These are phyloP conservation scores for Drosophila koepferae DNA, from an alignment of 2,888 invertebrate genomes.

Conservation along the genomic window DNA sequence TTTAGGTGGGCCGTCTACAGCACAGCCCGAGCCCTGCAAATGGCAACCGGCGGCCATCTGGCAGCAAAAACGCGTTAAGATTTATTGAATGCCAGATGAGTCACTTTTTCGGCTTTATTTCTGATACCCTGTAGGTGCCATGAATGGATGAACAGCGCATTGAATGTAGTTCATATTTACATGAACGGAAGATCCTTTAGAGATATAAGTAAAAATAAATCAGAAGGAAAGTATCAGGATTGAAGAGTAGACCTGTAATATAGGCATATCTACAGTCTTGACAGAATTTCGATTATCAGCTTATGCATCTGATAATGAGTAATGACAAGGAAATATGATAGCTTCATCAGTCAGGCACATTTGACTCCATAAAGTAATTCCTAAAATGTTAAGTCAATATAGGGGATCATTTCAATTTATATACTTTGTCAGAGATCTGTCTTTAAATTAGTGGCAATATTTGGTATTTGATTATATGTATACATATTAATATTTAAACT, in stretches of 20 bases:
- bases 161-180: background rate
- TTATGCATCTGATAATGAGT: background rate
- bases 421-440: too few relatives aligned
- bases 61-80: slow-evolving; percentile 62
- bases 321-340: background rate
- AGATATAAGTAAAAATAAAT: background rate
- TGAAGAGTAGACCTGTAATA: too few relatives aligned
- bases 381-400: background rate
- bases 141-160: slow-evolving; percentile 1
- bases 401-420: background rate
- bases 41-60: slow-evolving; percentile 57
- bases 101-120: slow-evolving; percentile 50
- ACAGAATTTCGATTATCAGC: too few relatives aligned
- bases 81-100: slow-evolving; percentile 78
- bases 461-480: too few relatives aligned
- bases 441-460: too few relatives aligned
- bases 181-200: background rate
- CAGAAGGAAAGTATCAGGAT: background rate
- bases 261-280: too few relatives aligned
- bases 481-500: too few relatives aligned
- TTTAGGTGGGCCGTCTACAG: slow-evolving; percentile 61
- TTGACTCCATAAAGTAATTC: background rate
- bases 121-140: background rate
- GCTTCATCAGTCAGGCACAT: background rate
- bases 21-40: slow-evolving; percentile 47